A percentile compares a stretch with the other conserved stretches of the same genome.
Conservation (phyloP, 2,113 vertebrate genomes). For the Lepus timidus region DNA sequence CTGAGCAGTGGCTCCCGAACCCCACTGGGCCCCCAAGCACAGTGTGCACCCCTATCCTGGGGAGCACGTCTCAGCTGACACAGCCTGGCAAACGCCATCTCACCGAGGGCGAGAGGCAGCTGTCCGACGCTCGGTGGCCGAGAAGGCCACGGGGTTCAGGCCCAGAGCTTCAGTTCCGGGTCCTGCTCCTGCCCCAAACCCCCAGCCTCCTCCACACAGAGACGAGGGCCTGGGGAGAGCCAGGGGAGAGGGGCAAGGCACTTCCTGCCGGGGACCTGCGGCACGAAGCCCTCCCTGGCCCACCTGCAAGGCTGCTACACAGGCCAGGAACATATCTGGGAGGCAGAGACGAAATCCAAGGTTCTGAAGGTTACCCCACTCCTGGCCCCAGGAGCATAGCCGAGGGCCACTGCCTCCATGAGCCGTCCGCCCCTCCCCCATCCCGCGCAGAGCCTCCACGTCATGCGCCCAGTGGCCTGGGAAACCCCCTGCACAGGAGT, state of each 20-base stretch:
- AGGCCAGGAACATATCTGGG: fast-evolving
- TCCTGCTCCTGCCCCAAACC: not conserved
- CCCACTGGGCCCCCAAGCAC: not conserved
- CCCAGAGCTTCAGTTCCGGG: not conserved
- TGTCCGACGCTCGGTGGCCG: not conserved
- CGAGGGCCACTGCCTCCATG: not conserved
- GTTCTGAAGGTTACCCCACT: fast-evolving
- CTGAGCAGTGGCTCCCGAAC: fast-evolving
- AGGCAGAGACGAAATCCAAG: not conserved
- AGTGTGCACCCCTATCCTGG: not conserved
- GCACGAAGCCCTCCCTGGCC: not conserved
- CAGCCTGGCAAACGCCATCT: not conserved
- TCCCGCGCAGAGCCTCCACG: not conserved
- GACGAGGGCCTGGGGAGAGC: not conserved
- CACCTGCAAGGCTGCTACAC: not conserved
- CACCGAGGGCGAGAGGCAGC: not conserved
- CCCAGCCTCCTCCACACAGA: not conserved
- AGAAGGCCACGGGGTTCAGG: not conserved
- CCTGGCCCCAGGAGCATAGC: not conserved
- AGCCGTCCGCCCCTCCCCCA: not conserved
- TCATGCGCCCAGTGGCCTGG: not conserved
- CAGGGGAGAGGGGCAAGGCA: not conserved
- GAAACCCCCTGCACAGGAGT: not conserved
- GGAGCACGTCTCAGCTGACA: not conserved
- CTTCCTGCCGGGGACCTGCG: not conserved